phyloP scores from a whole-genome alignment of 35 echinoderm and acorn worm species.

The Patiria miniata region DNA sequence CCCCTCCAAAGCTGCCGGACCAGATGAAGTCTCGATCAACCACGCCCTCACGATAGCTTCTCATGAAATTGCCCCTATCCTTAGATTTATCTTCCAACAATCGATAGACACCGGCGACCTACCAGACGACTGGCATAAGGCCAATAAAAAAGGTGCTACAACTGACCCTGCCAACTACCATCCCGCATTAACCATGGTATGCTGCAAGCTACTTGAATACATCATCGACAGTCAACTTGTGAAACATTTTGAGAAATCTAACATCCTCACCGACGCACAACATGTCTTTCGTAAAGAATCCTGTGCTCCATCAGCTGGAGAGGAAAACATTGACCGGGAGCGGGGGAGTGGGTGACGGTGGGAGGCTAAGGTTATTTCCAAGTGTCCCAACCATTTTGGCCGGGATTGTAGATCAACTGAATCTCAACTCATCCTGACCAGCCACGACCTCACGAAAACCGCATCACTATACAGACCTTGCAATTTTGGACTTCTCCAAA shows the following conservation, averaged over 20 bases:
- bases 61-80: constrained; percentile 32
- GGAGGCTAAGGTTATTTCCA: no score
- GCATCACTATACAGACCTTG: not conserved
- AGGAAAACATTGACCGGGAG: no score
- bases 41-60: constrained; percentile 4
- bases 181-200: constrained; percentile 27
- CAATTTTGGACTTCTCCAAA: constrained; percentile 56
- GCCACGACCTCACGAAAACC: constrained; percentile 31
- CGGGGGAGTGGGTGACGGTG: no score
- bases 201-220: constrained; percentile 47
- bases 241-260: not conserved
- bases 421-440: constrained; percentile 40
- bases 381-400: no score
- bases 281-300: constrained; percentile 49
- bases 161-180: constrained; percentile 49
- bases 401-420: no score
- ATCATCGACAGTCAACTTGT: constrained; percentile 31
- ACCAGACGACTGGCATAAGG: constrained; percentile 42
- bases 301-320: not conserved
- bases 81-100: constrained; percentile 28
- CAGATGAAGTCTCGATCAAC: constrained; percentile 20
- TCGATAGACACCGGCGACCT: no score
- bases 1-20: constrained; percentile 30
- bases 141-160: constrained; percentile 50
- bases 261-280: constrained; percentile 31